Evolutionary conservation across 1,140 invertebrate species (phyloP), one percentile per base, ranked within the genome.

Genomic region (Aphis craccivora): DNA sequence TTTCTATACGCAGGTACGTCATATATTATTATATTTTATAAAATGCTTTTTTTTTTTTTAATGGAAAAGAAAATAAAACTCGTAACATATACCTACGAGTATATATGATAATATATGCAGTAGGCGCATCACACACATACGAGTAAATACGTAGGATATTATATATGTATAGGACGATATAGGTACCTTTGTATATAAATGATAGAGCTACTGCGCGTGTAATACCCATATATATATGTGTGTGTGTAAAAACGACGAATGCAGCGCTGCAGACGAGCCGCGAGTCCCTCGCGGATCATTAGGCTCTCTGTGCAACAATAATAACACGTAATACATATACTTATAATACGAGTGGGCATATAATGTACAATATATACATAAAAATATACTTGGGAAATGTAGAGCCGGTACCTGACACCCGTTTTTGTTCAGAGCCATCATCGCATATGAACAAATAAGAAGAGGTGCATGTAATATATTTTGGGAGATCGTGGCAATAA

Each of bases 361-460:
- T 20, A 51, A 20, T 51, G 2, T 51, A 51, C 48, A 45, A 8
- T 45, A 45, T 11, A 45, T 14, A 51, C 48, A 11, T 45, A 45
- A 51, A 51, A 1, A 23, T 22, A n/a, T n/a, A 83, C 81, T 37
- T 43, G 43, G 22, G 60, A 3, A 76, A 87, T 43, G 18, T 45
- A n/a, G 43, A 45, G 43, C 7, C 37, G 4, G 37, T 43, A 86
- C 84, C 87, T 53, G 48, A 89, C 60, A 35, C 60, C 14, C 48
- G 87, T 89, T 89, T 84, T 89, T 89, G 88, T 89, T 89, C 88
- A 22, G 35, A 11, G 55, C 35, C 88, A 53, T 89, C 88, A 9
- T 53, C 87, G 45, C 20, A 11, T n/a, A 67, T 5, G 18, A 76
- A 76, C 60, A 76, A 30, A 60, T 30, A 30, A 9, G 30, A 30